phyloP scores from a whole-genome alignment of 2,113 vertebrate genomes.

The Strigops habroptila region DNA sequence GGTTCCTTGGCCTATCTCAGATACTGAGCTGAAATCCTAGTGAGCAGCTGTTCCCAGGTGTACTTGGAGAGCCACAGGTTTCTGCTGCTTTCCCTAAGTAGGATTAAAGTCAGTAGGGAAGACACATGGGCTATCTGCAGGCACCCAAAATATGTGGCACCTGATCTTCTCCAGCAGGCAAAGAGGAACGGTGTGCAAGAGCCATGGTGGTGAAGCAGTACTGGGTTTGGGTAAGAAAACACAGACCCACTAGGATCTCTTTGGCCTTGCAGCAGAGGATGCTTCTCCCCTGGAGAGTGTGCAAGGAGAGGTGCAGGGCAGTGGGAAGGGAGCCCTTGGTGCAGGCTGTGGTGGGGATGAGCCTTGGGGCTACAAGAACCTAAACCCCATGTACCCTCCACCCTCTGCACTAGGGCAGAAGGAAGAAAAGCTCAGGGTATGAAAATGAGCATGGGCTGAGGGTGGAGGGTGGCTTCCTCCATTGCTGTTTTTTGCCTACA shows the following conservation, averaged over 20 bases:
- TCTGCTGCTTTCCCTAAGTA: not conserved
- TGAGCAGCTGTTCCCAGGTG: not conserved
- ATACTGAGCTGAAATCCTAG: not conserved
- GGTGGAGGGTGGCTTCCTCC: not conserved
- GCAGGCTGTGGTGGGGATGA: not conserved
- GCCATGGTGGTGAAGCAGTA: not conserved
- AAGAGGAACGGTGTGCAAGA: fast-evolving
- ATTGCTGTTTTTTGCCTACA: not conserved
- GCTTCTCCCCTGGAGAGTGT: fast-evolving
- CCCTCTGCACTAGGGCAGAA: not conserved
- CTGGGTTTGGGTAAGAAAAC: not conserved
- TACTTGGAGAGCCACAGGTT: not conserved
- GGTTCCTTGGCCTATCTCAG: not conserved
- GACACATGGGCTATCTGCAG: not conserved
- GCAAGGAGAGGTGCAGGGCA: not conserved
- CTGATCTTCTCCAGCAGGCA: not conserved
- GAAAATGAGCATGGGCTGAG: fast-evolving
- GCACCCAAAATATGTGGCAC: not conserved
- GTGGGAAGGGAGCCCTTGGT: not conserved
- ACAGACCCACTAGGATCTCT: not conserved
- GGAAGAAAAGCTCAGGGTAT: not conserved
- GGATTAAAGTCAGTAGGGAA: not conserved
- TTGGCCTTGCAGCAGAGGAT: not conserved
- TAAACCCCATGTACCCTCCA: fast-evolving
- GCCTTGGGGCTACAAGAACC: not conserved